A percentile compares a stretch with the other conserved stretches of the same genome.
phyloP scores from a whole-genome alignment of 2,888 invertebrate genomes.

The Ophion obscuratus region DNA sequence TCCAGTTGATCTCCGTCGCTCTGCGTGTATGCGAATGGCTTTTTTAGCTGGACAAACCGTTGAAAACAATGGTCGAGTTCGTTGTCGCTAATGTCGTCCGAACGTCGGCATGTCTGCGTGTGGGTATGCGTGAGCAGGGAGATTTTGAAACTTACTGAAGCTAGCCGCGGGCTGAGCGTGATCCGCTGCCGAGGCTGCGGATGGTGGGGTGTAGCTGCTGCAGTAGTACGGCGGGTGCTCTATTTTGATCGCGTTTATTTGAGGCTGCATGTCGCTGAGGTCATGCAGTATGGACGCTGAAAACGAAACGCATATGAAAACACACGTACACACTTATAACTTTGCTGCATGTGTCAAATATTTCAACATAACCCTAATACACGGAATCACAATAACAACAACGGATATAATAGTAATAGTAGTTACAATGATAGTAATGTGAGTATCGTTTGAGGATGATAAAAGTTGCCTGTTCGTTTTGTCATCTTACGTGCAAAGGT shows the following conservation, averaged over 20 bases:
- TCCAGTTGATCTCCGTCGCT: no score
- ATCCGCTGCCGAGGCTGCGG: slow-evolving; percentile 85
- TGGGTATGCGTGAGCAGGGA: slow-evolving; percentile 62
- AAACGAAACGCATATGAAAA: slow-evolving; percentile 83
- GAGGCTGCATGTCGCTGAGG: slow-evolving; percentile 90
- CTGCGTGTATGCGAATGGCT: not conserved
- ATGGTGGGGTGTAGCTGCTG: slow-evolving; percentile 91
- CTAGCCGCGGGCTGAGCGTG: slow-evolving; percentile 83
- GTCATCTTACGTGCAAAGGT: no score
- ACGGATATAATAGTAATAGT: slow-evolving; percentile 12
- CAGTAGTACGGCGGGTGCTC: slow-evolving; percentile 93
- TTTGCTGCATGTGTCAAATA: slow-evolving; percentile 21
- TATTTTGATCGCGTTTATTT: slow-evolving; percentile 92
- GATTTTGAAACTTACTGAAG: slow-evolving; percentile 82
- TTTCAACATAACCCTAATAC: slow-evolving; percentile 8
- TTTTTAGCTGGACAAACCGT: not conserved
- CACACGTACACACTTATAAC: slow-evolving; percentile 53
- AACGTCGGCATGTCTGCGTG: not conserved
- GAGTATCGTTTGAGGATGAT: not conserved
- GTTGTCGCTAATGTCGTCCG: not conserved
- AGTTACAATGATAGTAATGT: not conserved
- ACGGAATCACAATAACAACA: not conserved
- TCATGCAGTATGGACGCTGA: slow-evolving; percentile 98
- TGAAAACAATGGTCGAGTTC: not conserved
- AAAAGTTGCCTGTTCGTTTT: not conserved